phyloP scores from a whole-genome alignment of 1,140 invertebrate genomes.

The Drosophila ananassae region DNA sequence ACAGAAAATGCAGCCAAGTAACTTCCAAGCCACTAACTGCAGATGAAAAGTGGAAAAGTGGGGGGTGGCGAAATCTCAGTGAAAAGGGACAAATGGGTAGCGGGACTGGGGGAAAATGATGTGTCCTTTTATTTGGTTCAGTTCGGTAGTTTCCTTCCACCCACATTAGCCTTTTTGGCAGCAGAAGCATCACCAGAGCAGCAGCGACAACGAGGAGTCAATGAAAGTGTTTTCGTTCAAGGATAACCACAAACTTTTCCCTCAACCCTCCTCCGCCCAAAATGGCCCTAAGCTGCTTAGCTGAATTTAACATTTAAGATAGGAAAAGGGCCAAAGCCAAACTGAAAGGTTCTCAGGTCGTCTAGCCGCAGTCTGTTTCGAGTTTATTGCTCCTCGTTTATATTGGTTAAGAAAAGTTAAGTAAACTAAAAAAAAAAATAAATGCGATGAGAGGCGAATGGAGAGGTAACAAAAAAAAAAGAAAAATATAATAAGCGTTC shows the following conservation, averaged over 20 bases:
- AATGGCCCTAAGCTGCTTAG: slow-evolving; percentile 47
- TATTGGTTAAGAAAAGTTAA: slow-evolving; percentile 36
- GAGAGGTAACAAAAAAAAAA: slow-evolving; percentile 6
- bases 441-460: slow-evolving; percentile 3
- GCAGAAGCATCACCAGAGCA: neutral
- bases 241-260: slow-evolving; percentile 48
- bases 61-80: neutral
- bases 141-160: slow-evolving; percentile 26
- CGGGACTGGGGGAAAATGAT: slow-evolving; percentile 6
- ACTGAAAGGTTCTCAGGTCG: slow-evolving; percentile 26
- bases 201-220: slow-evolving; percentile 33
- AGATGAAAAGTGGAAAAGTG: slow-evolving; percentile 38
- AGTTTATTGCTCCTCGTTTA: slow-evolving; percentile 47
- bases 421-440: slow-evolving; percentile 9
- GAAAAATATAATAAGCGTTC: slow-evolving; percentile 36
- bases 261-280: neutral
- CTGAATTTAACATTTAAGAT: slow-evolving; percentile 46
- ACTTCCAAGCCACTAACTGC: slow-evolving; percentile 60
- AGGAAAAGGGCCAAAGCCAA: slow-evolving; percentile 16
- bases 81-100: neutral
- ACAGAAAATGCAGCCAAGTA: slow-evolving; percentile 50
- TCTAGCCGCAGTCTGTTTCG: slow-evolving; percentile 48
- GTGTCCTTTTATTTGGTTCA: slow-evolving; percentile 28
- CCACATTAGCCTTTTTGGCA: slow-evolving; percentile 25
- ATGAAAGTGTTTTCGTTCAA: slow-evolving; percentile 61